Base-by-base conservation (phyloP, 2,888 invertebrate species). In the Lasioglossum leucozonium region DNA sequence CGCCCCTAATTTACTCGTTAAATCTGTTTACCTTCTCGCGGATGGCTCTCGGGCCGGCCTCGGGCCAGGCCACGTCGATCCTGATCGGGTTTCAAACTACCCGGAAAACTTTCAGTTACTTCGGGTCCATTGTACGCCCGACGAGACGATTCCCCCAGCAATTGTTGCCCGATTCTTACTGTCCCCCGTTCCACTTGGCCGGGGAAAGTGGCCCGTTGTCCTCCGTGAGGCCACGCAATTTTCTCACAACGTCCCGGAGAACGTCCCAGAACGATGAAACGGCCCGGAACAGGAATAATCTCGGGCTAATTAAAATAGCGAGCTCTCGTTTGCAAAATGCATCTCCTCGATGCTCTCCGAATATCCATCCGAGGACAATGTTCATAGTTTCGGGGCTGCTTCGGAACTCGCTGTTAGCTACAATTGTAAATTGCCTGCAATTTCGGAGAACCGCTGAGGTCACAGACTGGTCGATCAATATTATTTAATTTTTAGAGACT, bases 11-110 rank as follows among this genome's bases (percentile, higher is more conserved):
- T 44, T 30, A 72, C 44, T 44, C 72, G 30, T 44, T 44, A 44
- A 44, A 44, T 72, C 72, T 72, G 44, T 26, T 44, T 72, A 44
- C n/a, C 67, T 72, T 72, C 72, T 72, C 72, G 72, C 72, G 44
- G 42, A 72, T 72, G 44, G 72, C 10, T 47, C 18, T 37, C 30
- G 65, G 30, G 30, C 47, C 47, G 16, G 16, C 4, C 44, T 44
- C 44, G 5, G 16, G 65, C 26, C 1, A 13, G 13, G 65, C 37
- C 34, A 16, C 71, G 71, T 71, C 71, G 71, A 71, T 71, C 72
- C 72, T 30, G 72, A 44, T 72, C 44, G 44, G 44, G 30, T 47
- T 72, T 72, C 72, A 44, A 30, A 72, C 44, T 44, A 30, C 30
- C 72, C 44, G 18, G 72, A 30, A 30, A 44, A 72, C 44, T 72